A percentile compares a stretch with the other conserved stretches of the same genome.
Conservation (phyloP, 2,113 vertebrate genomes). For the Eolophus roseicapilla region DNA sequence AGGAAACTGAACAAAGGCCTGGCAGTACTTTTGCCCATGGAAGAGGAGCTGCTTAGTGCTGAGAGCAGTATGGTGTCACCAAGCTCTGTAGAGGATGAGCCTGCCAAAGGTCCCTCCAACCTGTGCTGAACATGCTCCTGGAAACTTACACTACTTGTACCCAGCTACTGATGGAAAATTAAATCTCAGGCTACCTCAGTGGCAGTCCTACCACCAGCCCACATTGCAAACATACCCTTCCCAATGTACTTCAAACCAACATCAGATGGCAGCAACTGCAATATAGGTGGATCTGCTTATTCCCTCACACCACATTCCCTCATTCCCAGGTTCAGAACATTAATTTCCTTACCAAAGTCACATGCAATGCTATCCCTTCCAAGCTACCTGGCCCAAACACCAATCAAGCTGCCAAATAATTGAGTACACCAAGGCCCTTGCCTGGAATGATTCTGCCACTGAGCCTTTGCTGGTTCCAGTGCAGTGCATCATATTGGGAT, state of each 20-base stretch:
- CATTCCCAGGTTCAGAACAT: background rate
- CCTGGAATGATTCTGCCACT: background rate
- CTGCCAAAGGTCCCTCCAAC: background rate
- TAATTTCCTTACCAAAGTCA: background rate
- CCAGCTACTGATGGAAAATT: background rate
- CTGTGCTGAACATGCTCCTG: background rate
- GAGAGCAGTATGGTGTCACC: background rate
- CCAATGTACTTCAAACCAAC: background rate
- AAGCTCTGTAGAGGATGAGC: background rate
- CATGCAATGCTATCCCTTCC: background rate
- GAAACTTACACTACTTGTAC: background rate
- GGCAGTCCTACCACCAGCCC: background rate
- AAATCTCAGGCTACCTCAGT: background rate
- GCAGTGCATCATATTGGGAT: background rate
- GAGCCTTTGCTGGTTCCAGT: background rate
- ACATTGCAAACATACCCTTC: background rate
- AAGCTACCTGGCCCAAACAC: background rate
- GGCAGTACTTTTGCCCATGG: background rate
- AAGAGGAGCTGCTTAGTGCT: background rate
- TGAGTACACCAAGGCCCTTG: background rate
- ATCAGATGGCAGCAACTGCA: background rate
- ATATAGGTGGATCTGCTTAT: background rate
- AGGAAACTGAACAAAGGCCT: background rate
- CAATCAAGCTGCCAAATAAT: background rate
- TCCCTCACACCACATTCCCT: background rate